A percentile compares a stretch with the other conserved stretches of the same genome.
Conservation (phyloP, 30 jellyfish, hydroid and myxozoan genomes). For the Mastigias papua region DNA sequence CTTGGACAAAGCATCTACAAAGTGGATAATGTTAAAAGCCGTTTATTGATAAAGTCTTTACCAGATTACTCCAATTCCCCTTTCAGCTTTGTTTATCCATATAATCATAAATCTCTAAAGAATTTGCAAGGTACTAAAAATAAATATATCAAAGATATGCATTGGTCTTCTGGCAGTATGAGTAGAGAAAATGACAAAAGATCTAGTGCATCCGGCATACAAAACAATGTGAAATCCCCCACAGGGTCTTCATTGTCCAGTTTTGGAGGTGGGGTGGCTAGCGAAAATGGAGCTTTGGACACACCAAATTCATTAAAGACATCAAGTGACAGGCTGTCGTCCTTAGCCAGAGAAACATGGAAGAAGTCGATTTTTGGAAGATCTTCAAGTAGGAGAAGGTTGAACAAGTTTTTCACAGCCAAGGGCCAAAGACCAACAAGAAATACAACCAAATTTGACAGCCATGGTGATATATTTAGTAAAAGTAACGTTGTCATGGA, state of each 20-base stretch:
- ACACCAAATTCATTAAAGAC: neutral
- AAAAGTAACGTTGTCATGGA: neutral
- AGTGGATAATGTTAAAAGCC: neutral
- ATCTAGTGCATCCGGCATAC: neutral
- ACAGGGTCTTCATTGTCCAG: neutral
- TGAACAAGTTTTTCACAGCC: neutral
- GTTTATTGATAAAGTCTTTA: neutral
- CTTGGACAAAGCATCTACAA: neutral
- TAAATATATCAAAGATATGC: too few relatives aligned
- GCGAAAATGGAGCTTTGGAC: neutral
- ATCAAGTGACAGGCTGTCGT: slow-evolving; percentile 4
- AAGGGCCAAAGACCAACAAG: neutral
- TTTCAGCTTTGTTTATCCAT: neutral
- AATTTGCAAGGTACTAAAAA: neutral
- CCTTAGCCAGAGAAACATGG: slow-evolving; percentile 1
- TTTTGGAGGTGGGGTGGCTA: neutral
- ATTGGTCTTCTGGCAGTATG: neutral
- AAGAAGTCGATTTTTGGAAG: neutral
- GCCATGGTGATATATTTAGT: too few relatives aligned
- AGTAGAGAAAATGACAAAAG: neutral
- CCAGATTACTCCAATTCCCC: neutral
- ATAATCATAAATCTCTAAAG: neutral
- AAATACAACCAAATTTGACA: too few relatives aligned
- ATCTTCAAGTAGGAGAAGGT: neutral
- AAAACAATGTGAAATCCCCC: neutral